phyloP scores from a whole-genome alignment of 2,888 invertebrate genomes.

The Parnassius apollo region DNA sequence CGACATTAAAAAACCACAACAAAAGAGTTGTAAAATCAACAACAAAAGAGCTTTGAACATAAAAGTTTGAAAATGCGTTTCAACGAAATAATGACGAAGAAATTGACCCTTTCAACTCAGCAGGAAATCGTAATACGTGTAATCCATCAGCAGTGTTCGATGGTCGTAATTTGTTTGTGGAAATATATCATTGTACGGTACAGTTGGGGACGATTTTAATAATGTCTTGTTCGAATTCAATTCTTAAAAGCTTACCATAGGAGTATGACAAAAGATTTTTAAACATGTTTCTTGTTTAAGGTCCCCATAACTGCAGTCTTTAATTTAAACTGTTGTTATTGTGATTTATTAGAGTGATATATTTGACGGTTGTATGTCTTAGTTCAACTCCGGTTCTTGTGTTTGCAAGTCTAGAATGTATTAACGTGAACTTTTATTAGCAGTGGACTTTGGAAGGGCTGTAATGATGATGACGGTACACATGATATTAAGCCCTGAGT shows the following conservation, averaged over 20 bases:
- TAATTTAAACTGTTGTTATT: too few relatives aligned
- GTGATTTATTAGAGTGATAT: too few relatives aligned
- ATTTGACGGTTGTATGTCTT: too few relatives aligned
- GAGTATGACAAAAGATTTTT: neutral
- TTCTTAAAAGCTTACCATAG: neutral
- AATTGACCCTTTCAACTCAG: slow-evolving; percentile 41
- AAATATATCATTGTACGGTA: slow-evolving; percentile 56
- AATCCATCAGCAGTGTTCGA: slow-evolving; percentile 51
- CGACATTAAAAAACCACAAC: slow-evolving; percentile 24
- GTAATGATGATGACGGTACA: too few relatives aligned
- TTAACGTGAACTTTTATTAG: too few relatives aligned
- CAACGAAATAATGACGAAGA: slow-evolving; percentile 36
- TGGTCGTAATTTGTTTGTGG: slow-evolving; percentile 54
- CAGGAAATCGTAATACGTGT: slow-evolving; percentile 41
- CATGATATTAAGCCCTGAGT: too few relatives aligned
- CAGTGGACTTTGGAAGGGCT: too few relatives aligned
- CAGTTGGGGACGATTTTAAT: slow-evolving; percentile 34
- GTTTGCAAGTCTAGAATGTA: too few relatives aligned
- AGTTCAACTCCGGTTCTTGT: too few relatives aligned
- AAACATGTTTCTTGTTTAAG: too few relatives aligned
- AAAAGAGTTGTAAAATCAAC: slow-evolving; percentile 30
- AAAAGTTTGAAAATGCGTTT: slow-evolving; percentile 48
- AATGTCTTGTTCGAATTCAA: slow-evolving; percentile 33
- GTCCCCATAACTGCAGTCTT: too few relatives aligned
- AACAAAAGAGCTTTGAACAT: slow-evolving; percentile 29